phyloP scores from a whole-genome alignment of 2,888 invertebrate species.

The Nezara viridula region DNA sequence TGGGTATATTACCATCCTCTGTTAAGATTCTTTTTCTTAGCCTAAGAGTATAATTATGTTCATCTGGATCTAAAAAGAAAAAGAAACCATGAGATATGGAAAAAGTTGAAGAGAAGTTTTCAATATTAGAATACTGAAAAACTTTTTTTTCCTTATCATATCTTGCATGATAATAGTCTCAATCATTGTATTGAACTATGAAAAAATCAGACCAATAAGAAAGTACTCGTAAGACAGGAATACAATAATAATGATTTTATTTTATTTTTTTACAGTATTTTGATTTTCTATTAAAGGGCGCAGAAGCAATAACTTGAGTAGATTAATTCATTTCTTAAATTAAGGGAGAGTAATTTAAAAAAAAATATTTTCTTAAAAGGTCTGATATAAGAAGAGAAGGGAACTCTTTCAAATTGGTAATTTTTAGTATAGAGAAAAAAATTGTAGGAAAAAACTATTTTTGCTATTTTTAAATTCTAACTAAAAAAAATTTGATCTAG shows the following conservation, averaged over 20 bases:
- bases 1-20: conserved; percentile 18
- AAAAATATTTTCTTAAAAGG: not conserved
- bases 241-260: not conserved
- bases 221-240: not conserved
- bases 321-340: not conserved
- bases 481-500: too few species aligned
- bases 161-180: not conserved
- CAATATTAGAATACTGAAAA: not conserved
- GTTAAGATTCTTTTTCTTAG: conserved; percentile 26
- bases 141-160: not conserved
- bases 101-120: not conserved
- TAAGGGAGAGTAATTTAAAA: not conserved
- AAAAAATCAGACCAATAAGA: not conserved
- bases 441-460: not conserved
- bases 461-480: too few species aligned
- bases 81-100: not conserved
- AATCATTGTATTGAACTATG: not conserved
- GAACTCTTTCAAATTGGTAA: too few species aligned
- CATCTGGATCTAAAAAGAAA: conserved; percentile 38
- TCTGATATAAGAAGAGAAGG: not conserved
- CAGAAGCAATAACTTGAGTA: not conserved
- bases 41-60: conserved; percentile 23
- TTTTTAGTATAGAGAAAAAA: not conserved
- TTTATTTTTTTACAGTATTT: not conserved
- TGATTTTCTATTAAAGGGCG: not conserved